These are phyloP conservation scores for Lasioglossum villosulum DNA, from an alignment of 2,888 invertebrate species.

Conservation along the genomic window DNA sequence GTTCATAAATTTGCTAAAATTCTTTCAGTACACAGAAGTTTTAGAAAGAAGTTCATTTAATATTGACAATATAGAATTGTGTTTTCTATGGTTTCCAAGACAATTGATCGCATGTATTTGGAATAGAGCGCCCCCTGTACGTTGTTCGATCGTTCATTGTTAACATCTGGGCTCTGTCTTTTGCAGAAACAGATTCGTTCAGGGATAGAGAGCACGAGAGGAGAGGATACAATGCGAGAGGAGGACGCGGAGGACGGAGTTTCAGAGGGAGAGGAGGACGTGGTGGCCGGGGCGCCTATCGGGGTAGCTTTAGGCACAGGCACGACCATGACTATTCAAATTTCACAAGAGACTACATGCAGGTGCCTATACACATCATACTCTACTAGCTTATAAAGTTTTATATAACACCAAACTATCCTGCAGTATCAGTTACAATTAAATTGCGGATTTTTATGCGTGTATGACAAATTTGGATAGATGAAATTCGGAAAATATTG, in stretches of 20 bases:
- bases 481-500: background rate
- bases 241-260: constrained; percentile 81
- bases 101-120: background rate
- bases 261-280: constrained; percentile 85
- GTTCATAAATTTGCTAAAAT: too few species aligned
- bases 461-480: background rate
- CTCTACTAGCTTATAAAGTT: background rate
- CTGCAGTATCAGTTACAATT: background rate
- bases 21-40: too few species aligned
- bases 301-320: constrained; percentile 84
- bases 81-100: background rate
- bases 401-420: background rate
- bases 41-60: too few species aligned
- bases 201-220: constrained; percentile 81
- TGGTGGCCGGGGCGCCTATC: constrained; percentile 85
- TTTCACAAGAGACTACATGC: constrained; percentile 85
- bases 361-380: constrained; percentile 78
- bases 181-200: constrained; percentile 78
- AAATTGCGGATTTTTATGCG: background rate
- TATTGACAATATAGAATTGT: too few species aligned
- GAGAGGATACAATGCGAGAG: constrained; percentile 76
- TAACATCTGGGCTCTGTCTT: constrained; percentile 22
- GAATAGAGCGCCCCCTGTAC: background rate
- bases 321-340: constrained; percentile 85
- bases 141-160: background rate